These are phyloP conservation scores for Drosophila flavopinicola DNA, from an alignment of 2,888 invertebrate species.

Conservation along the genomic window DNA sequence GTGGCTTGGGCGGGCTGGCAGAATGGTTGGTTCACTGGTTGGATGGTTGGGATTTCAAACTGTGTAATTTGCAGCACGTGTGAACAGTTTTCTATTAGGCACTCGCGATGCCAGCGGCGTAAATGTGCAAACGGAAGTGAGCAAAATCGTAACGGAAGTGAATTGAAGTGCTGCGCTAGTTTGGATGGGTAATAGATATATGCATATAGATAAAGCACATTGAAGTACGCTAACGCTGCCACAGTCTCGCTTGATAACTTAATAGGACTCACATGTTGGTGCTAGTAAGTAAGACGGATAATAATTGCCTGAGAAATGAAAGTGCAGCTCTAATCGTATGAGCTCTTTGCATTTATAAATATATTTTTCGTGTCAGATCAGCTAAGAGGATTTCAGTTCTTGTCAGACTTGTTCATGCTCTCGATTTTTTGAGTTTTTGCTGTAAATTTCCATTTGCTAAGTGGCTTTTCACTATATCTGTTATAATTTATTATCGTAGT, in stretches of 20 bases:
- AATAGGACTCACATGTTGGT: constrained; percentile 7
- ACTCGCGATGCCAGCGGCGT: constrained; percentile 49
- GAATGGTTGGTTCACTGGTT: constrained; percentile 9
- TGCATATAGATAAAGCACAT: constrained; percentile 12
- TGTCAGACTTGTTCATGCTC: no score
- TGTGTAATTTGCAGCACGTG: constrained; percentile 69
- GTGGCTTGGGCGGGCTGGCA: not conserved
- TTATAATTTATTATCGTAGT: no score
- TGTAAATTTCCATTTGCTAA: no score
- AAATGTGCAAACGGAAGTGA: constrained; percentile 55
- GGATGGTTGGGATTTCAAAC: constrained; percentile 33
- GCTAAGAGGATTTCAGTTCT: no score
- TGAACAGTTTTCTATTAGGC: constrained; percentile 68
- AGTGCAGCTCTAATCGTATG: not conserved
- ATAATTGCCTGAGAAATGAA: not conserved
- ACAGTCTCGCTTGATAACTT: constrained; percentile 31
- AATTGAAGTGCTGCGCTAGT: constrained; percentile 45
- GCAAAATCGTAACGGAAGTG: constrained; percentile 55
- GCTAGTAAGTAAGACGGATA: not conserved
- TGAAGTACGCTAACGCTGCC: not conserved
- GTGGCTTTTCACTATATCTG: no score
- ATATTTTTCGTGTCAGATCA: no score
- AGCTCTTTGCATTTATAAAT: not conserved
- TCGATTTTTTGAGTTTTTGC: no score
- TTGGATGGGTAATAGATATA: constrained; percentile 38